Conservation (phyloP, 2,113 vertebrate species). For the Hystrix brachyura region DNA sequence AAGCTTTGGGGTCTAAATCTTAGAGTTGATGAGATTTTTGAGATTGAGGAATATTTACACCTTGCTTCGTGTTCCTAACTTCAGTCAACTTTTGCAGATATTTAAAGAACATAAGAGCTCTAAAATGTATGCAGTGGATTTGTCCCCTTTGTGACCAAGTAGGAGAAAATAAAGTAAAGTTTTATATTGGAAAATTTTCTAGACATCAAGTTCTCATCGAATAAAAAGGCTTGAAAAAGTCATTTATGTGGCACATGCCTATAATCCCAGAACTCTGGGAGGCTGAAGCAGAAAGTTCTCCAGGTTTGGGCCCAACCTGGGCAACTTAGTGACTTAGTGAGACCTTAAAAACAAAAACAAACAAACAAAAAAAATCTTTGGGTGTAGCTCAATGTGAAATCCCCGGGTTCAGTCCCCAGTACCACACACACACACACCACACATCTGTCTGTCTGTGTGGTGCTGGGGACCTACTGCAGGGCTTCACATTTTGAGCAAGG, state of each 20-base stretch:
- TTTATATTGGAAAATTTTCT: slow-evolving; percentile 16
- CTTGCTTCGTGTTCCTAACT: not conserved
- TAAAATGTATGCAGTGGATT: not conserved
- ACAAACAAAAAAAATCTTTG: not conserved
- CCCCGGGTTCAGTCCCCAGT: not conserved
- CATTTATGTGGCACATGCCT: not conserved
- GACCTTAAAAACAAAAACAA: not conserved
- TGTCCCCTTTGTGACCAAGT: not conserved
- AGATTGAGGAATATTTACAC: not conserved
- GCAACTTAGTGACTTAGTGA: not conserved
- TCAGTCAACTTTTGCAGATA: not conserved
- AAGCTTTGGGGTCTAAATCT: not conserved
- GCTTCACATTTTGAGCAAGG: not conserved
- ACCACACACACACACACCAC: no score
- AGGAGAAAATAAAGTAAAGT: not conserved
- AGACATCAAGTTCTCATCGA: not conserved
- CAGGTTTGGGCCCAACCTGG: not conserved
- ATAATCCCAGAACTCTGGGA: not conserved
- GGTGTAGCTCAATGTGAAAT: not conserved
- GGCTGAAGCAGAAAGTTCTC: not conserved
- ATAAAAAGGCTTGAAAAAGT: not conserved
- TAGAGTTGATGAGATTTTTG: not conserved
- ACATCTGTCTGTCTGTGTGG: not conserved
- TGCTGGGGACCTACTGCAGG: not conserved
- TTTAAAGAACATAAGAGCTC: not conserved